These are phyloP conservation scores for Merodon equestris DNA, from an alignment of 2,888 invertebrate species.

Conservation along the genomic window DNA sequence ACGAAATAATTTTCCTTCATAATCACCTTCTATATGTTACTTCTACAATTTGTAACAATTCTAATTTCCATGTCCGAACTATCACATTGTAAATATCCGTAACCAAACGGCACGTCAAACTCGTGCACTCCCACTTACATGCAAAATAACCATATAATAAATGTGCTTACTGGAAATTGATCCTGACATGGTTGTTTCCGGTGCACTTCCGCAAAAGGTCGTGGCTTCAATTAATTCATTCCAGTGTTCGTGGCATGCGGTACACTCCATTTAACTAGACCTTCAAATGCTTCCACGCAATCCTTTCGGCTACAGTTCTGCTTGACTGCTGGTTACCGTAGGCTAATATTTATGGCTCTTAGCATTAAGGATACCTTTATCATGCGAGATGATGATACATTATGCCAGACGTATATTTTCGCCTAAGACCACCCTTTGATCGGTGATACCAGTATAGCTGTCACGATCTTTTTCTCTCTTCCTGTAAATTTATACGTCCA, in stretches of 20 bases:
- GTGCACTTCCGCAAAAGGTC: neutral
- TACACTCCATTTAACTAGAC: constrained; percentile 2
- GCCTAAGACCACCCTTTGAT: neutral
- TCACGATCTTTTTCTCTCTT: too few relatives aligned
- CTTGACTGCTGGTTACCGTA: neutral
- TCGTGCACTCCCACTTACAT: constrained; percentile 18
- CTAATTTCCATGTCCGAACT: too few relatives aligned
- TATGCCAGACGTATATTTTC: neutral
- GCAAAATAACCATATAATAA: neutral
- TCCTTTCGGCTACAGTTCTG: too few relatives aligned
- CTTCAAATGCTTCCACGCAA: neutral
- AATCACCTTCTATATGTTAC: too few relatives aligned
- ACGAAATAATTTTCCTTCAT: too few relatives aligned
- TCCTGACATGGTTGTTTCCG: constrained; percentile 30
- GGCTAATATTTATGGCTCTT: constrained; percentile 20
- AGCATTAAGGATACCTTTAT: neutral
- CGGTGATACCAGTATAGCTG: too few relatives aligned
- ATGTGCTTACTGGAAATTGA: neutral
- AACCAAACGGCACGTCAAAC: neutral
- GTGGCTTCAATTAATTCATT: neutral
- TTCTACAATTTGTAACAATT: too few relatives aligned
- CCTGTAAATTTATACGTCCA: constrained; percentile 2
- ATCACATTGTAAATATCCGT: too few relatives aligned
- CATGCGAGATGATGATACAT: constrained; percentile 24
- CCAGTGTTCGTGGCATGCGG: constrained; percentile 1